Evolutionary conservation across 2,797 vertebrate genomes (phyloP).

Genomic region (Crenichthys baileyi): DNA sequence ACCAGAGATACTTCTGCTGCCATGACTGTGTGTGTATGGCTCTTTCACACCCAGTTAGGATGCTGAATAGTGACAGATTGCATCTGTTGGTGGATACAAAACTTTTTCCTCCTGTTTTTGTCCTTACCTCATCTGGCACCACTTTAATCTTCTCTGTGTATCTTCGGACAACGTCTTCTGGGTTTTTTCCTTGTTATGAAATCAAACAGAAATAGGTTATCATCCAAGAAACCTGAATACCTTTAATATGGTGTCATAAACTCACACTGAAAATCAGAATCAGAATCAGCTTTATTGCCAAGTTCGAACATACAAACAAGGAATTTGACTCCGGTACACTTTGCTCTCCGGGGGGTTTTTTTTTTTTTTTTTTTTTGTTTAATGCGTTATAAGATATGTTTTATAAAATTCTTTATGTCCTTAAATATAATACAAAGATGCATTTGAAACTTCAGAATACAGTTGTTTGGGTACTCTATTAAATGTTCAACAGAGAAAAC

Average conservation of each 20-base stretch:
- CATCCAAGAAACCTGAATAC: slow-evolving; percentile 13
- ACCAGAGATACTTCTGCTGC: slow-evolving; percentile 52
- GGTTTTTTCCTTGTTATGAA: slow-evolving; percentile 86
- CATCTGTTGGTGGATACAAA: background rate
- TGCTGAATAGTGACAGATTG: slow-evolving; percentile 34
- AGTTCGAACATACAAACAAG: too few species aligned
- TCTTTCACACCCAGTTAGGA: slow-evolving; percentile 39
- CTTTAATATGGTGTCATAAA: background rate
- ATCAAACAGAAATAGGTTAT: slow-evolving; percentile 8
- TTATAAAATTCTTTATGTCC: too few species aligned
- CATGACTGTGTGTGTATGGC: slow-evolving; percentile 24
- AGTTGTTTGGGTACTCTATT: too few species aligned
- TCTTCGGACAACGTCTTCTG: slow-evolving; percentile 92
- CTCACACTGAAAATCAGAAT: background rate
- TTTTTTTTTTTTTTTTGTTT: too few species aligned
- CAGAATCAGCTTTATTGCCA: too few species aligned
- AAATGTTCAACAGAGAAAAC: too few species aligned
- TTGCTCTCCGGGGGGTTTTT: too few species aligned
- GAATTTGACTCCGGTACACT: too few species aligned
- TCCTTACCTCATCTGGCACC: slow-evolving; percentile 89
- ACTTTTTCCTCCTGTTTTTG: background rate
- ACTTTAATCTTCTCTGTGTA: slow-evolving; percentile 95
- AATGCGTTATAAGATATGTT: too few species aligned
- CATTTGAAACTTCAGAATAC: too few species aligned
- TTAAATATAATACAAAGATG: too few species aligned